Evolutionary conservation across 2,888 invertebrate genomes (phyloP).

Genomic region (Plebejus anna): DNA sequence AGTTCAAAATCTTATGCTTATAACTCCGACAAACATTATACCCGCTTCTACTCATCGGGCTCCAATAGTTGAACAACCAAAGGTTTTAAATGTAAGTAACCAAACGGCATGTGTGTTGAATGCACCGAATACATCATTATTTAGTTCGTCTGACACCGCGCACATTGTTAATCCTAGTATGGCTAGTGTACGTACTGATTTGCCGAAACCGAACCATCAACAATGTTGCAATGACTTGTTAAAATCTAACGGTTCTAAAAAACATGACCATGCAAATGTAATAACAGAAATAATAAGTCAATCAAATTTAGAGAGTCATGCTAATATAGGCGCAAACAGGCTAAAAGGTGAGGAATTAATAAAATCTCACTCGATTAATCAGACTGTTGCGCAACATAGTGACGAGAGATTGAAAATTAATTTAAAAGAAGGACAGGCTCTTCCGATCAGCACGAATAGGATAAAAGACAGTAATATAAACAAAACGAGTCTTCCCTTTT

Average conservation of each 20-base stretch:
- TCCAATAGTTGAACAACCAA: conserved; percentile 40
- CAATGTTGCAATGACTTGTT: background rate
- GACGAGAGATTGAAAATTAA: background rate
- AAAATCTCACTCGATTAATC: background rate
- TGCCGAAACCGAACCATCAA: background rate
- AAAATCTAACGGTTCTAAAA: background rate
- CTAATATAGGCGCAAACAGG: background rate
- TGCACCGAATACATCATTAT: conserved; percentile 48
- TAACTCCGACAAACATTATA: conserved; percentile 49
- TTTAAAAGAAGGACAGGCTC: background rate
- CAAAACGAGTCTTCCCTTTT: background rate
- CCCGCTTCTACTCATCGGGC: background rate
- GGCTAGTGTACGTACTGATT: background rate
- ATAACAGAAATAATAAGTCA: background rate
- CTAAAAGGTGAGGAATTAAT: background rate
- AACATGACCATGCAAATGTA: background rate
- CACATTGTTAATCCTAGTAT: conserved; percentile 45
- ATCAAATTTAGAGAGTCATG: background rate
- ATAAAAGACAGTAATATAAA: background rate
- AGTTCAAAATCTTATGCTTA: conserved; percentile 41
- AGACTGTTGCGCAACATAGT: background rate
- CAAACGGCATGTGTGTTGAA: conserved; percentile 19
- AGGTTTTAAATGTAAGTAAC: conserved; percentile 14
- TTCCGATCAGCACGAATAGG: background rate
- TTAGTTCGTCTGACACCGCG: conserved; percentile 50